Conservation (phyloP, 1,140 invertebrate genomes). For the Tyrophagus putrescentiae region DNA sequence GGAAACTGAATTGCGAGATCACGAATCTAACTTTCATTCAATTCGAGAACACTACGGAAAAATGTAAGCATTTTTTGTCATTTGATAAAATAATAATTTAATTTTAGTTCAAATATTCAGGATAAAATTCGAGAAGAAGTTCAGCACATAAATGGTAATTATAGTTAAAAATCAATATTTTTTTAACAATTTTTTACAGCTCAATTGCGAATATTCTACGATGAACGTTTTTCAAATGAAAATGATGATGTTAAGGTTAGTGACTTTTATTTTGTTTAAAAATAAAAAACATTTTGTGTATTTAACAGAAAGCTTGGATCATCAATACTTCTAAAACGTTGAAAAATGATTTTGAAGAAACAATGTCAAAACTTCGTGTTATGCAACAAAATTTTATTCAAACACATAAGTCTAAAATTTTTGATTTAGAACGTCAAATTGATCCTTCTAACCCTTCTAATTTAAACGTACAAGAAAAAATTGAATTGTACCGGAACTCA, state of each 20-base stretch:
- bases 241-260: not conserved
- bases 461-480: not conserved
- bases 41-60: not conserved
- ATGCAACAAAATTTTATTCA: conserved; percentile 10
- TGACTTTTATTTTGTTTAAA: not conserved
- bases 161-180: too few relatives aligned
- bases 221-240: not conserved
- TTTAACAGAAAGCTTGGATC: not conserved
- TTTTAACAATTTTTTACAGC: too few relatives aligned
- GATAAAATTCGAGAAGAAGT: conserved; percentile 3
- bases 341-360: not conserved
- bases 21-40: not conserved
- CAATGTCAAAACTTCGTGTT: not conserved
- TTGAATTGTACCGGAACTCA: not conserved
- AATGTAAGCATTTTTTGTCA: conserved; percentile 4
- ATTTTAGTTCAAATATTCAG: not conserved
- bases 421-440: conserved; percentile 7
- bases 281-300: too few relatives aligned
- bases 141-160: conserved; percentile 7
- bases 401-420: conserved; percentile 2
- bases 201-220: not conserved
- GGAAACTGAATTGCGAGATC: not conserved
- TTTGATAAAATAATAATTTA: too few relatives aligned
- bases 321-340: not conserved
- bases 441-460: not conserved